Base-by-base conservation (phyloP, 2,888 invertebrate species). In the Dolomedes plantarius region DNA sequence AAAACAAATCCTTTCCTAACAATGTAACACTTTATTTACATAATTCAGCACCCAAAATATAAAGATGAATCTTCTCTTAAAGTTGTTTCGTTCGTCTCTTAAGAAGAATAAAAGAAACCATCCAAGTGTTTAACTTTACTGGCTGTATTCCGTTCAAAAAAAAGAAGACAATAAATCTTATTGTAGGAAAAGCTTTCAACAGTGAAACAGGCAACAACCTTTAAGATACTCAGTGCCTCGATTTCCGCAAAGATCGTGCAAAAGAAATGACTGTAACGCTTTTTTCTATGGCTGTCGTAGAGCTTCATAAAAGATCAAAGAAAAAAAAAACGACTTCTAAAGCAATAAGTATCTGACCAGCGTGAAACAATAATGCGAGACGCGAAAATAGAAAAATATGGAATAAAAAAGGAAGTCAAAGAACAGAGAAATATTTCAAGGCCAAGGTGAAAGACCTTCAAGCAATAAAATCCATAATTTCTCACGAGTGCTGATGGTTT, bases 391-490 rank as follows among this genome's bases (percentile, higher is more conserved):
- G 74, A 74, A 74, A 81, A 81, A 81, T 74, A 41, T 68, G 39
- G 68, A 68, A 74, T 67, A 82, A 76, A 81, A 83, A 73, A 73
- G 29, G 72, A 67, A 71, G 85, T 78, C 85, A 85, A 85, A 74
- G 78, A 85, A 85, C 85, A 78, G 78, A 68, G 62, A 73, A 85
- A 31, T 69, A 78, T 78, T 68, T 78, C 78, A 85, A 85, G 85
- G 85, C 31, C 78, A 78, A 62, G 85, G 78, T 85, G 50, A 85
- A 85, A 62, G 68, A 78, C 77, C 81, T 77, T 78, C 32, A 36
- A 39, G 65, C 39, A 72, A 76, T 71, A 75, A 77, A 77, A 83
- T 77, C 83, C 73, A 72, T 83, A 83, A 76, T 77, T 83, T 83
- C 67, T 69, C 36, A 41, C 68, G 56, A 36, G 29, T 56, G 50